A percentile compares a stretch with the other conserved stretches of the same genome.
Conservation (phyloP, 1,140 invertebrate species). For the Paraescarpia echinospica region DNA sequence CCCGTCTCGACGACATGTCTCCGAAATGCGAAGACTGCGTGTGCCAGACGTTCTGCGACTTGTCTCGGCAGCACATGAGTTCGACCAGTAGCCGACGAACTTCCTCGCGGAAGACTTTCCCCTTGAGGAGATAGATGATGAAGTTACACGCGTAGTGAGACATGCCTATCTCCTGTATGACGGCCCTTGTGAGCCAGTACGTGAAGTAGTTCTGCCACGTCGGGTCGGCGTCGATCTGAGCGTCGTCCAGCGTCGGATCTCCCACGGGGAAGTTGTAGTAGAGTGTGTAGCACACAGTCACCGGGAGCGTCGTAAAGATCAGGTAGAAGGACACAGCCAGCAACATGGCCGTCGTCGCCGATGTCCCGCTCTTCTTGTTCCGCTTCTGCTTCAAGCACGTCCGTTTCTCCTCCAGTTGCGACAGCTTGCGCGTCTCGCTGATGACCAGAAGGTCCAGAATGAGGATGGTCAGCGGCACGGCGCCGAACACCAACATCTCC, state of each 20-base stretch:
- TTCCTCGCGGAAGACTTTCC: slow-evolving; percentile 46
- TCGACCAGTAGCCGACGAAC: slow-evolving; percentile 37
- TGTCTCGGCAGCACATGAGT: background rate
- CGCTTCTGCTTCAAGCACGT: slow-evolving; percentile 13
- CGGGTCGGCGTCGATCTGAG: slow-evolving; percentile 35
- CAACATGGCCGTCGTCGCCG: slow-evolving; percentile 51
- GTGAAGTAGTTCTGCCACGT: slow-evolving; percentile 45
- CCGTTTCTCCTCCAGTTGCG: slow-evolving; percentile 36
- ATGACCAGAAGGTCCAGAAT: slow-evolving; percentile 54
- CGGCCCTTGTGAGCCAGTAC: slow-evolving; percentile 44
- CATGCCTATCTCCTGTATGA: slow-evolving; percentile 49
- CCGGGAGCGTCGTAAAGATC: slow-evolving; percentile 52
- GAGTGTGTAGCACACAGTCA: slow-evolving; percentile 49
- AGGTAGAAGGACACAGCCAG: slow-evolving; percentile 55
- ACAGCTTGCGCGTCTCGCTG: slow-evolving; percentile 43
- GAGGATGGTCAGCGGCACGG: slow-evolving; percentile 47
- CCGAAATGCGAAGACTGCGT: background rate
- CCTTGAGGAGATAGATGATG: slow-evolving; percentile 54
- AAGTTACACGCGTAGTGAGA: slow-evolving; percentile 56
- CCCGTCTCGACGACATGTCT: background rate
- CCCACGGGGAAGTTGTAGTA: slow-evolving; percentile 37
- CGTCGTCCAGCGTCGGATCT: slow-evolving; percentile 21
- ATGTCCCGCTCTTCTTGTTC: slow-evolving; percentile 23
- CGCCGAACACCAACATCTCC: slow-evolving; percentile 47
- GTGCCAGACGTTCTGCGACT: background rate